A percentile compares a stretch with the other conserved stretches of the same genome.
phyloP scores from a whole-genome alignment of 2,888 invertebrate genomes.

The Loripinus fragilis region DNA sequence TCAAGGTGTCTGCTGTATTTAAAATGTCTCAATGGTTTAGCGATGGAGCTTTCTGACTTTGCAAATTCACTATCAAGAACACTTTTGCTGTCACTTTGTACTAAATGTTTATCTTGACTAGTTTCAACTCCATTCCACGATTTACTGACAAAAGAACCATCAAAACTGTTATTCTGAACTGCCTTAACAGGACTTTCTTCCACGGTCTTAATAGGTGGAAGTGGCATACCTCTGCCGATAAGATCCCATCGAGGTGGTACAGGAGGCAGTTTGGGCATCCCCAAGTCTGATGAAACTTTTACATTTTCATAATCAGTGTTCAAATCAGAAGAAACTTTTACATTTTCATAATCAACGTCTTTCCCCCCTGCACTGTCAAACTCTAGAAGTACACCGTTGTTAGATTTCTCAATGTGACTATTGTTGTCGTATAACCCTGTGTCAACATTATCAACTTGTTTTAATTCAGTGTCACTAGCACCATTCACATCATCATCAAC shows the following conservation, averaged over 20 bases:
- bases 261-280: slow-evolving; percentile 58
- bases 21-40: slow-evolving; percentile 54
- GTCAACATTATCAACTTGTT: slow-evolving; percentile 9
- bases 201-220: slow-evolving; percentile 61
- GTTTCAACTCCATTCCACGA: slow-evolving; percentile 8
- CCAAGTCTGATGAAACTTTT: slow-evolving; percentile 18
- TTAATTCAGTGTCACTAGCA: not conserved
- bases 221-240: slow-evolving; percentile 42
- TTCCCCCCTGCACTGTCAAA: slow-evolving; percentile 45
- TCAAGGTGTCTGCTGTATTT: slow-evolving; percentile 47
- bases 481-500: not conserved
- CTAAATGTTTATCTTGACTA: not conserved
- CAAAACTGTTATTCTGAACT: not conserved
- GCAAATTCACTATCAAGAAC: not conserved
- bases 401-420: slow-evolving; percentile 13
- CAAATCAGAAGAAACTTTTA: no score
- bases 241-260: slow-evolving; percentile 60
- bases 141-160: not conserved
- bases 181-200: not conserved
- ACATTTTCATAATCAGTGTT: no score
- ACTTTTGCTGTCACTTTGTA: not conserved
- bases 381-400: slow-evolving; percentile 19
- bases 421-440: slow-evolving; percentile 9
- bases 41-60: not conserved
- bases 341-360: slow-evolving; percentile 9